These are phyloP conservation scores for Papilio aristodemus DNA, from an alignment of 1,140 invertebrate species.

Conservation along the genomic window DNA sequence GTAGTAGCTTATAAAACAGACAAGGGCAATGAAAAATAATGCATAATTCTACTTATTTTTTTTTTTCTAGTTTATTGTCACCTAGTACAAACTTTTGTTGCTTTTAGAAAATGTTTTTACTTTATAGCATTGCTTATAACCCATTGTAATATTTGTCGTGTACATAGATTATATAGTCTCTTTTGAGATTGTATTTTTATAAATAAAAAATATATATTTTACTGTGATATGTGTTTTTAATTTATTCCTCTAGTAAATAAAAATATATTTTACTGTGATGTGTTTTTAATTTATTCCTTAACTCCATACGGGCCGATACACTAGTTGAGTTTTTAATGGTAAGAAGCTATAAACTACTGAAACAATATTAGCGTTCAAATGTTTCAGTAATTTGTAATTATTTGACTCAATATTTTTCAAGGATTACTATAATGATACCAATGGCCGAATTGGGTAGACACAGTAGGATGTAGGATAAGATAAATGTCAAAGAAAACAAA, in stretches of 20 bases:
- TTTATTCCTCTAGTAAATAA: not conserved
- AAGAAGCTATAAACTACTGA: too few species aligned
- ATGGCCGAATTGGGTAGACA: too few species aligned
- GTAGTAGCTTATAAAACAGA: not conserved
- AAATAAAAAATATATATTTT: constrained; percentile 58
- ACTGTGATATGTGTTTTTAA: constrained; percentile 39
- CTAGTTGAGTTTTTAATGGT: too few species aligned
- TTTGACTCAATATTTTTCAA: too few species aligned
- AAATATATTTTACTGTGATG: too few species aligned
- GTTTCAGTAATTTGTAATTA: too few species aligned
- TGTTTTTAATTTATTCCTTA: not conserved
- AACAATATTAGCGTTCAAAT: too few species aligned
- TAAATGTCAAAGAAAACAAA: constrained; percentile 38
- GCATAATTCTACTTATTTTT: not conserved
- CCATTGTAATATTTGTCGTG: constrained; percentile 52
- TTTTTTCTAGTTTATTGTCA: constrained; percentile 14
- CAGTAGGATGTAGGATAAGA: not conserved
- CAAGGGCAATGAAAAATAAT: not conserved
- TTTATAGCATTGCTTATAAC: constrained; percentile 47
- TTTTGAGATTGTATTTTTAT: constrained; percentile 73
- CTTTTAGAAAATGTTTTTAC: constrained; percentile 40
- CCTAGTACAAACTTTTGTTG: constrained; percentile 50
- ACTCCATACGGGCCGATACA: too few species aligned
- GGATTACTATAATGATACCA: too few species aligned
- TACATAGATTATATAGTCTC: constrained; percentile 62